A percentile compares a stretch with the other conserved stretches of the same genome.
phyloP scores from a whole-genome alignment of 2,888 invertebrate species.

The Hedya salicella region DNA sequence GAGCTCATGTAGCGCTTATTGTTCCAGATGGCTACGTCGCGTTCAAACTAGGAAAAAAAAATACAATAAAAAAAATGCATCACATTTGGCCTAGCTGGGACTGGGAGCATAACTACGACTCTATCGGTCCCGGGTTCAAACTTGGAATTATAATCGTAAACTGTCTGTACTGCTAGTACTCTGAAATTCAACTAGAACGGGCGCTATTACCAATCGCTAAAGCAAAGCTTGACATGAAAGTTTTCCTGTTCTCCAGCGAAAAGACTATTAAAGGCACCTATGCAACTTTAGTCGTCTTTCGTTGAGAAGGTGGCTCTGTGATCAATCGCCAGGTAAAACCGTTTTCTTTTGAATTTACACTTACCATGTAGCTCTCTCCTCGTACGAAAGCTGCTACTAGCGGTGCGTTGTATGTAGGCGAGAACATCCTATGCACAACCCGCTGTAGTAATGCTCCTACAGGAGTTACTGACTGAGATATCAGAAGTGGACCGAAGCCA shows the following conservation, averaged over 20 bases:
- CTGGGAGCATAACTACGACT: too few relatives aligned
- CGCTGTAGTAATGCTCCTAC: constrained; percentile 90
- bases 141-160: too few relatives aligned
- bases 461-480: constrained; percentile 92
- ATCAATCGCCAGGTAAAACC: background rate
- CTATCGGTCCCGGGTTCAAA: too few relatives aligned
- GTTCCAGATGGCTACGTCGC: constrained; percentile 95
- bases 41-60: constrained; percentile 86
- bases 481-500: constrained; percentile 85
- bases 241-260: too few relatives aligned
- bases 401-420: constrained; percentile 85
- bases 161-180: too few relatives aligned
- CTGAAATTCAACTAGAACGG: too few relatives aligned
- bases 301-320: constrained; percentile 11
- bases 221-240: too few relatives aligned
- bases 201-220: too few relatives aligned
- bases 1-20: constrained; percentile 90
- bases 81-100: too few relatives aligned
- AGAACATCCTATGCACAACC: constrained; percentile 91
- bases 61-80: background rate
- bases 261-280: too few relatives aligned
- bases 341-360: constrained; percentile 43
- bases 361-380: constrained; percentile 89
- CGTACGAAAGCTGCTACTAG: constrained; percentile 87
- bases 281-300: too few relatives aligned